Evolutionary conservation across 2,113 vertebrate species (phyloP).

Genomic region (Gorsachius goisagi): DNA sequence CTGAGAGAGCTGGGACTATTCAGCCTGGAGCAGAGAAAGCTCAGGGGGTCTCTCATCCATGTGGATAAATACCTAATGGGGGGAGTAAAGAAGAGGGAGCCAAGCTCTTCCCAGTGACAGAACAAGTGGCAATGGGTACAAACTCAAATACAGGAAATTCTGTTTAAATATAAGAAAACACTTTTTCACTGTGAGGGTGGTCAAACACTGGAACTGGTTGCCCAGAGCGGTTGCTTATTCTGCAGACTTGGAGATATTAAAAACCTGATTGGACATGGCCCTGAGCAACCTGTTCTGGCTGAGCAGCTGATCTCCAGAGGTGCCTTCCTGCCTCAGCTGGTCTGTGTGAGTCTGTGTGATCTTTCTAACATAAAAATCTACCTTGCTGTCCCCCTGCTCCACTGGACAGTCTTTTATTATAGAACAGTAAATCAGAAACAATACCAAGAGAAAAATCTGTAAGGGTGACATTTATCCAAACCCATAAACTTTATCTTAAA

Average conservation of each 20-base stretch:
- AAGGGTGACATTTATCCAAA: neutral
- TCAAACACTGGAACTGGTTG: neutral
- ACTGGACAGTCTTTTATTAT: neutral
- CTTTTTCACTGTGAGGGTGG: neutral
- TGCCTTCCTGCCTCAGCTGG: neutral
- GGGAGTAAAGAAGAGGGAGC: neutral
- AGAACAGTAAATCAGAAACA: neutral
- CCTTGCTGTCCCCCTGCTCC: neutral
- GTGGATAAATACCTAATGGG: neutral
- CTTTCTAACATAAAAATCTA: neutral
- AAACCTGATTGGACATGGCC: neutral
- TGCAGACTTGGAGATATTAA: neutral
- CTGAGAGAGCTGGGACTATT: neutral
- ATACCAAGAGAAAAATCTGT: neutral
- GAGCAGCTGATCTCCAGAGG: neutral
- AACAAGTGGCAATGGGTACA: too few species aligned
- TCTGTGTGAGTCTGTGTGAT: neutral
- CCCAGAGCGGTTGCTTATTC: neutral
- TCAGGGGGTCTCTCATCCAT: neutral
- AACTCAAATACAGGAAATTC: too few species aligned
- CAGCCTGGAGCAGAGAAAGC: neutral
- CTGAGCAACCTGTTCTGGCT: neutral
- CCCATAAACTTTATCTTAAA: neutral
- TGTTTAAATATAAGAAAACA: too few species aligned
- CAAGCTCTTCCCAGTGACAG: too few species aligned